Evolutionary conservation across 2,113 vertebrate genomes (phyloP).

Genomic region (Lamprologus speciosus): DNA sequence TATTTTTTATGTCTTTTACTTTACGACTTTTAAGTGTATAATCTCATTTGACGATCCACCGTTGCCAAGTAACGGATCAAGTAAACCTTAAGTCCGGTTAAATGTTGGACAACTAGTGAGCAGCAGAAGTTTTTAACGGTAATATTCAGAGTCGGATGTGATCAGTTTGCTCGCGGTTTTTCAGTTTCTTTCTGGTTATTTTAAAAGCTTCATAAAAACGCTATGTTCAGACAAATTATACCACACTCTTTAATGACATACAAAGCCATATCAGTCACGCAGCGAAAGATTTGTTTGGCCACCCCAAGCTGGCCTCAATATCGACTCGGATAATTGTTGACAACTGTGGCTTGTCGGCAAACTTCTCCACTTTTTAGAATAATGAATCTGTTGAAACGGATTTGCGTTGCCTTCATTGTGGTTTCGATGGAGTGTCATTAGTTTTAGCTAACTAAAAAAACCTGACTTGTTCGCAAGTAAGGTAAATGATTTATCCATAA

Average conservation of each 20-base stretch:
- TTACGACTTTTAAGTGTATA: neutral
- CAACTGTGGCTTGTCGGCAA: slow-evolving; percentile 28
- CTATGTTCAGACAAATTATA: neutral
- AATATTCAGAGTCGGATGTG: rapidly evolving
- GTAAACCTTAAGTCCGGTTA: neutral
- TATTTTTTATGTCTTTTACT: neutral
- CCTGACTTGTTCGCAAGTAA: neutral
- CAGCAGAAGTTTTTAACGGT: neutral
- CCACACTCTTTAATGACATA: too few species aligned
- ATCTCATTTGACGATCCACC: neutral
- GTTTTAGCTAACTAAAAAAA: neutral
- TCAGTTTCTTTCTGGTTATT: neutral
- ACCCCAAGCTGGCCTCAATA: neutral
- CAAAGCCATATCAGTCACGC: neutral
- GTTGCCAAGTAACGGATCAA: slow-evolving; percentile 38
- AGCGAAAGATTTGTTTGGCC: slow-evolving; percentile 40
- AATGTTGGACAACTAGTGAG: slow-evolving; percentile 27
- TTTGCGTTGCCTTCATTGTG: neutral
- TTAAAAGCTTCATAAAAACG: neutral
- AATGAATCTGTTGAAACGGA: neutral
- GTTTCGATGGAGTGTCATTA: neutral
- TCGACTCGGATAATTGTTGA: neutral
- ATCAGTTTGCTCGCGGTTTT: neutral
- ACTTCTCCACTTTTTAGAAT: neutral
- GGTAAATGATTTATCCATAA: neutral